Base-by-base conservation (phyloP, 2,113 vertebrate species). In the Centropus unirufus region DNA sequence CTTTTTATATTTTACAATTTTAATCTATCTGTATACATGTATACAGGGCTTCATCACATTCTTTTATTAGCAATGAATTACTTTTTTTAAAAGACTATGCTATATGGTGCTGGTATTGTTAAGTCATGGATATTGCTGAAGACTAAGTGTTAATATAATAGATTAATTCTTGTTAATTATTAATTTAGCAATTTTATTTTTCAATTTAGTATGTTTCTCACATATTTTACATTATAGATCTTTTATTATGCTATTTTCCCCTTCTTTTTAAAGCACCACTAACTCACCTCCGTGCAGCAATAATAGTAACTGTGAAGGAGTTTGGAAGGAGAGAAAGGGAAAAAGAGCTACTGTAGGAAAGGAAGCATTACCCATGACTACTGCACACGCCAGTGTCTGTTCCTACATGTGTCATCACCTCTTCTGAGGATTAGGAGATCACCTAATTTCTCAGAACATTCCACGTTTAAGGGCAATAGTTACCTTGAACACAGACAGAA, bases 211-310 rank as follows among this genome's bases (percentile, higher is more conserved):
- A 49, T 76, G 32, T 88, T 96, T 83, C 39, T 58, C 26, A 72
- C 24, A 32, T 42, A 68, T 62, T 86, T 92, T 94, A 39, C 12
- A 62, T 91, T 91, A 32, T 62, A 40, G 42, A 49, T 57, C 23
- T 70, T 96, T 89, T 89, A 59, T 72, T 63, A 55, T 83, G 26
- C 32, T 5, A 32, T 74, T 92, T 97, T 8, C 19, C 24, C 14
- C 62, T 96, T 87, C 63, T 64, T 91, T 96, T 91, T 90, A 82
- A 94, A 95, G 52, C 32, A 79, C 26, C 36, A 91, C 83, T 92
- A 88, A 91, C 94, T 92, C 64, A 94, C 30, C 82, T 94, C 75
- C 61, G 26, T 90, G 24, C 42, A 88, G 68, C 51, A 88, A 76
- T 81, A 89, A 93, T 61, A 76, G 66, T 87, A 84, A 88, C 64